Evolutionary conservation across 2,797 vertebrate genomes (phyloP), one percentile per base, ranked within the genome.

Genomic region (Premnoplex brunnescens): DNA sequence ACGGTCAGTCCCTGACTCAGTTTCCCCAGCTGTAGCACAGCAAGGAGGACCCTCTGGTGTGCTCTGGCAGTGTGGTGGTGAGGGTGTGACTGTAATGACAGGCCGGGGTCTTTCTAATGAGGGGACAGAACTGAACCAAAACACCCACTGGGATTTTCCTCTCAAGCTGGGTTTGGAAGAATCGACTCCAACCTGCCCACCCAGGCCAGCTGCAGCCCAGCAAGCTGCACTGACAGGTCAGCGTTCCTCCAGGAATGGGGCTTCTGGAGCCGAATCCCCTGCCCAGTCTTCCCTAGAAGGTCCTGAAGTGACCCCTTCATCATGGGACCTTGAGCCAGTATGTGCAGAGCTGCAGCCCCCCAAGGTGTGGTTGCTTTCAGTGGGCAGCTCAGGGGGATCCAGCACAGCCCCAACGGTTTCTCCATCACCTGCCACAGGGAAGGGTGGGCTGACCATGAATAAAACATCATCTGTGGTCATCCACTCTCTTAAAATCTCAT

Each of bases 191-290:
- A 17, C 8, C 34, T 19, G 14, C 7, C 36, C 43, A 46, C 14
- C 18, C n/a, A 58, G 48, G 22, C 16, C 43, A 66, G 73, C 12
- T 69, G 30, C 43, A 81, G 89, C 51, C n/a, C 14, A 73, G 66
- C 46, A 64, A 56, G 48, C 19, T 18, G 14, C 3, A 1, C 36
- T 77, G 73, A 39, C 46, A 28, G 36, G 18, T 28, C 0, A 0
- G 46, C 0, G 0, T 76, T 62, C 30, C 49, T 46, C 12, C 14
- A 20, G 24, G 24, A 26, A 60, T 0, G 6, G 17, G 39, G 18
- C 49, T 88, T 64, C n/a, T 77, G 52, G 21, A 83, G 43, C 55
- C 49, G 52, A 83, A 23, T 17, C 2, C 8, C 4, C 26, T 21
- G 36, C 59, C 15, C 19, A 59, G 37, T 16, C 34, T 46, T 48